Base-by-base conservation (phyloP, 2,888 invertebrate species). In the Palloptera scutellata region DNA sequence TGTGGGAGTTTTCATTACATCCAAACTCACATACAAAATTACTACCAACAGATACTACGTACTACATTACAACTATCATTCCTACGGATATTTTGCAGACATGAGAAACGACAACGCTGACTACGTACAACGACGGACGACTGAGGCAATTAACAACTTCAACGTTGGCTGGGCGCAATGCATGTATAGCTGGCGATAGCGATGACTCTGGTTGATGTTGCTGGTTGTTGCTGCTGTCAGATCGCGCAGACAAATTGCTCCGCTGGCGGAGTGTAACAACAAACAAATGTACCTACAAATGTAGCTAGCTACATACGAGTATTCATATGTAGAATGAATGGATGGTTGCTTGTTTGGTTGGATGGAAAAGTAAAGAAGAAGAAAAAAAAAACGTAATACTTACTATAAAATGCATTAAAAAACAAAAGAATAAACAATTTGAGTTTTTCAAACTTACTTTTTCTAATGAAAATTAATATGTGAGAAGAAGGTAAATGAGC, bases 141-240 rank as follows among this genome's bases (percentile, higher is more conserved):
- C 73, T 76, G 73, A 61, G 74, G 75, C 78, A 79, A 77, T 77
- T 79, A 78, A 77, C 78, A 79, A 78, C 78, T 76, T 76, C 77
- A 79, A 76, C 78, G 75, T 77, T 77, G 72, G 77, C 67, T 76
- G 75, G 74, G 74, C 60, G 48, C n/a, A 74, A 68, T 52, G 11
- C 19, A 41, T 17, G 17, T 17, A 48, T n/a, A 53, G 42, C 66
- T 64, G 68, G 66, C 48, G 57, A 17, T n/a, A 58, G 19, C 19
- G 51, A 52, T 30, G 30, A 6, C 30, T 30, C 6, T 30, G 30
- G 30, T n/a, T n/a, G n/a, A n/a, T n/a, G n/a, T n/a, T n/a, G n/a
- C 19, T 55, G 55, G 55, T 43, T 6, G n/a, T 19, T 12, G 54
- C 15, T 53, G 53, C 45, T 55, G 63, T 61, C 64, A 61, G 57